phyloP scores from a whole-genome alignment of 2,797 vertebrate genomes.

The Scyliorhinus canicula region DNA sequence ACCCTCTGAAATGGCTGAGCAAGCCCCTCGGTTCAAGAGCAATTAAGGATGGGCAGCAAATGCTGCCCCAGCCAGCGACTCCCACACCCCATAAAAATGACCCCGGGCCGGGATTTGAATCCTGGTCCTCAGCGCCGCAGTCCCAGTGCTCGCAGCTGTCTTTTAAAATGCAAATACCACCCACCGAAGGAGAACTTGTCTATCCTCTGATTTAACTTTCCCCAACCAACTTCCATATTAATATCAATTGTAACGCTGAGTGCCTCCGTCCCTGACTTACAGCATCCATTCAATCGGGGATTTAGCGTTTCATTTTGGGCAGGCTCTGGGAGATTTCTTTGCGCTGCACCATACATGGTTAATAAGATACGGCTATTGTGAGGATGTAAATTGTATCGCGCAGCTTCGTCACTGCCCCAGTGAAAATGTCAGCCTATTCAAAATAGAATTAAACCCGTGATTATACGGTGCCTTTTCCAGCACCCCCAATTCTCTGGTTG shows the following conservation, averaged over 20 bases:
- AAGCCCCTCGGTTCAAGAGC: no score
- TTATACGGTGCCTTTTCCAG: neutral
- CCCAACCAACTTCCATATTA: neutral
- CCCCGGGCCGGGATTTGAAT: no score
- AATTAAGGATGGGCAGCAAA: no score
- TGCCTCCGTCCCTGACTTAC: neutral
- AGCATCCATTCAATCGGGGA: neutral
- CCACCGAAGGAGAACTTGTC: neutral
- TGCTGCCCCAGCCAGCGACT: no score
- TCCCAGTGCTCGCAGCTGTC: no score
- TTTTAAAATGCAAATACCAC: neutral
- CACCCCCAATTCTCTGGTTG: neutral
- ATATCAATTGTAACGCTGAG: neutral
- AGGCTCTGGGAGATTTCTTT: neutral
- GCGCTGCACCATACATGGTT: neutral
- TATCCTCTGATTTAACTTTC: neutral
- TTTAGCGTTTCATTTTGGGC: no score
- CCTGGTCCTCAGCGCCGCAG: no score
- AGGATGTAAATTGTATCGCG: no score
- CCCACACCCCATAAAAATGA: no score
- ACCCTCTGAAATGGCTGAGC: no score
- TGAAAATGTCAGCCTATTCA: neutral
- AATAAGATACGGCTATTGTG: neutral
- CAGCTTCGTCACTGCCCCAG: neutral
- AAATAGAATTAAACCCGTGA: neutral